Conservation (phyloP, 2,113 vertebrate species). For the Rhineura floridana region DNA sequence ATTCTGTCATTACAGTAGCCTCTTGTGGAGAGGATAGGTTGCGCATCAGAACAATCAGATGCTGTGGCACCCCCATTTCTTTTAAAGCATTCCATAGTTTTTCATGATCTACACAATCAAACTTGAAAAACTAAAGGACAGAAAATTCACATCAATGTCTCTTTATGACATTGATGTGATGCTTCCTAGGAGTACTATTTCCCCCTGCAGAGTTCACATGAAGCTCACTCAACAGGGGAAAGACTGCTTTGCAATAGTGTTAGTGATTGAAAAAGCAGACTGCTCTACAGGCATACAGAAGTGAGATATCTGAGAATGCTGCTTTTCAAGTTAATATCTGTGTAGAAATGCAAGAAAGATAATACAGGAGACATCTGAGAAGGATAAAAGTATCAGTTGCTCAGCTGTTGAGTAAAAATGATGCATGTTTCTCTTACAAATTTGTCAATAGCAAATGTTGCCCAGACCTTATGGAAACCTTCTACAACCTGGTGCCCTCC, state of each 20-base stretch:
- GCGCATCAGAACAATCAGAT: too few species aligned
- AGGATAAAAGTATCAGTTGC: not conserved
- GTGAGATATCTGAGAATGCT: not conserved
- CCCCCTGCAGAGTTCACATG: constrained; percentile 28
- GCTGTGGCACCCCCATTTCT: too few species aligned
- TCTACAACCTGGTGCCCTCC: too few species aligned
- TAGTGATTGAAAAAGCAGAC: not conserved
- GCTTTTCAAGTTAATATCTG: constrained; percentile 1
- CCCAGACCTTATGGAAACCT: not conserved
- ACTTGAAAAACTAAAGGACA: constrained; percentile 41
- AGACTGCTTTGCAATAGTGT: constrained; percentile 3
- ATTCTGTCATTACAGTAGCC: too few species aligned
- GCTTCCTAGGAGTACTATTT: constrained; percentile 1
- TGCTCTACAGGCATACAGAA: not conserved
- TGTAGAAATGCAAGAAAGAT: constrained; percentile 6
- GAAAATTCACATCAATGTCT: constrained; percentile 35
- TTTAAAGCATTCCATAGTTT: too few species aligned
- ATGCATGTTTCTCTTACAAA: not conserved
- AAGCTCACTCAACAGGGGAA: constrained; percentile 33
- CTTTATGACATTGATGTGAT: constrained; percentile 11
- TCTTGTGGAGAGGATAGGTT: too few species aligned
- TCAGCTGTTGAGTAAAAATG: not conserved
- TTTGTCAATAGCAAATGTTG: not conserved
- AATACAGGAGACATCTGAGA: constrained; percentile 2
- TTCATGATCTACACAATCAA: constrained; percentile 31